phyloP scores from a whole-genome alignment of 2,113 vertebrate species.

The Chrysemys picta region DNA sequence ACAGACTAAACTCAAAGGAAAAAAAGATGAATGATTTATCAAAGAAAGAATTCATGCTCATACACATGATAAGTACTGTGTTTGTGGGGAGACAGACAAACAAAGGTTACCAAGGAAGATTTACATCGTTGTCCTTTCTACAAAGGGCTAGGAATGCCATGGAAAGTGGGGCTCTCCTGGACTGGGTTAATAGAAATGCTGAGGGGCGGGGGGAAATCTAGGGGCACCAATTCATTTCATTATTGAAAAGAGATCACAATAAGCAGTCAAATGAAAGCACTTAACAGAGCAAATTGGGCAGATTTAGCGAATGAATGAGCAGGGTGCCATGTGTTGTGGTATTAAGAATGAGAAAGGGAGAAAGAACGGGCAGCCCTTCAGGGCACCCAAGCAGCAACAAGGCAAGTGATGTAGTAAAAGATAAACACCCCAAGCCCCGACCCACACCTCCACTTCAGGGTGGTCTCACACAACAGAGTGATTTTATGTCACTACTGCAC shows the following conservation, averaged over 20 bases:
- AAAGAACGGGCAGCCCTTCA: neutral
- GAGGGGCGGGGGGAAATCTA: neutral
- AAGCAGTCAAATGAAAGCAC: neutral
- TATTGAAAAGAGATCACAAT: neutral
- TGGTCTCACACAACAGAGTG: neutral
- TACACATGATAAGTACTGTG: conserved; percentile 24
- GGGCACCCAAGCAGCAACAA: neutral
- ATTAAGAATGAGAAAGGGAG: neutral
- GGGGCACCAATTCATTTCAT: neutral
- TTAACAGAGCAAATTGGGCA: neutral
- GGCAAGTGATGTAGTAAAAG: neutral
- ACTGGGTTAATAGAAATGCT: neutral
- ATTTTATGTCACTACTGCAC: neutral
- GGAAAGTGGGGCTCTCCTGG: neutral
- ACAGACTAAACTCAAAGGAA: conserved; percentile 22
- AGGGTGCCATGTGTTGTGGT: neutral
- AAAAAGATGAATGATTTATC: conserved; percentile 16
- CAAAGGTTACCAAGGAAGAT: conserved; percentile 23
- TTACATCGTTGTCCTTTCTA: neutral
- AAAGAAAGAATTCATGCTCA: conserved; percentile 29
- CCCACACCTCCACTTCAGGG: neutral
- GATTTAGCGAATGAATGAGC: neutral
- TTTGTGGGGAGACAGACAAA: conserved; percentile 21
- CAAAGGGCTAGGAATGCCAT: accelerated
- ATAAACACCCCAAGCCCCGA: neutral